Conservation (phyloP, 2,888 invertebrate genomes). For the Zaprionus bogoriensis region DNA sequence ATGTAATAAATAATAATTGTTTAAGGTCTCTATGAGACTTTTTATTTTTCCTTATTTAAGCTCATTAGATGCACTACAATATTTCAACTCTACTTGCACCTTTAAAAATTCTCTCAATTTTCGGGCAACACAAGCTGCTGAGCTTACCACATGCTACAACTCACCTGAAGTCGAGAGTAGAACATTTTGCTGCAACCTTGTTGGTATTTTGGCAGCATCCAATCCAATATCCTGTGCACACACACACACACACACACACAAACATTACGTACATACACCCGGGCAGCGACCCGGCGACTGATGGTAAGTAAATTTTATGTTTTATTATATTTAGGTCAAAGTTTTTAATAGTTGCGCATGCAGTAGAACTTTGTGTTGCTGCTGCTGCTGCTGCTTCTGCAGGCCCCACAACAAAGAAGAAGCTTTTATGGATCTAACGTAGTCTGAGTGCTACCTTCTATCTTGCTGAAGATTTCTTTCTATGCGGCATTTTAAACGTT, state of each 20-base stretch:
- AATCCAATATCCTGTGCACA: slow-evolving; percentile 5
- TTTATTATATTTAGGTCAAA: slow-evolving; percentile 77
- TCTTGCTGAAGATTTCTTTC: slow-evolving; percentile 50
- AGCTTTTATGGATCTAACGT: slow-evolving; percentile 37
- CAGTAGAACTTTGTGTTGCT: slow-evolving; percentile 42
- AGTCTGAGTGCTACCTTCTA: background rate
- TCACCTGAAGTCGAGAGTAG: slow-evolving; percentile 6
- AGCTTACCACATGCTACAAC: slow-evolving; percentile 19
- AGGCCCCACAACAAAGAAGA: slow-evolving; percentile 39
- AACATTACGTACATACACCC: too few species aligned
- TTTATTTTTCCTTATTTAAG: background rate
- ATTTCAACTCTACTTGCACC: background rate
- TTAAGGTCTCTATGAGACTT: too few species aligned
- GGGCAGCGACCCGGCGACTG: background rate
- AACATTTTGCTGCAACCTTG: slow-evolving; percentile 8
- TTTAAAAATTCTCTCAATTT: slow-evolving; percentile 24
- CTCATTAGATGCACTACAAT: background rate
- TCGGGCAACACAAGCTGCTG: slow-evolving; percentile 1
- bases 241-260: background rate
- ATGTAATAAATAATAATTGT: too few species aligned
- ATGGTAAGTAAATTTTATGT: slow-evolving; percentile 65
- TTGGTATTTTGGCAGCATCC: slow-evolving; percentile 11
- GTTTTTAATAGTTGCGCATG: slow-evolving; percentile 71
- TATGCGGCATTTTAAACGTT: slow-evolving; percentile 53
- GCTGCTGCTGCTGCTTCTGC: too few species aligned